Base-by-base conservation (phyloP, 2,797 vertebrate genomes). In the Phoebastria nigripes region DNA sequence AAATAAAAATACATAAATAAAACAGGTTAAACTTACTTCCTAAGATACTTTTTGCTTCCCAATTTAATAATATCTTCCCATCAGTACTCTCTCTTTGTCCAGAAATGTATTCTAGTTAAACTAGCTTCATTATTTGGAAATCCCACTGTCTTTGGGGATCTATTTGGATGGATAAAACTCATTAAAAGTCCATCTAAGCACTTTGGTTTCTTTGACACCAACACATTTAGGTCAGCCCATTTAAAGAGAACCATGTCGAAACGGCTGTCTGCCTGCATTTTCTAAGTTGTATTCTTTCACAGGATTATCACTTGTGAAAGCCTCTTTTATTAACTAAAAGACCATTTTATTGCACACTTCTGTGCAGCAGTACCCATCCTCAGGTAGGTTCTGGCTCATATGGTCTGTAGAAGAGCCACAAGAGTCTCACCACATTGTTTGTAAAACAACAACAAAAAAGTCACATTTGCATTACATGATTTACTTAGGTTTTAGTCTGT, bases 31-130 rank as follows among this genome's bases (percentile, higher is more conserved):
- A 62, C 13, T 46, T 67, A 56, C 25, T 87, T 85, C 11, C 39
- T 59, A 14, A 24, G 13, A 25, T 33, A 42, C 17, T 84, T 9
- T 20, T 52, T 15, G 3, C 8, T 66, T 82, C 39, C 17, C 8
- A 59, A 3, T 85, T 59, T 72, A 87, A 81, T 83, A 89, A 28
- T 69, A 58, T 24, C 83, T 95, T 94, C 29, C 5, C 25, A 49
- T 72, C 24, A 66, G 13, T 72, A 39, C 5, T 74, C 6, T 19
- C 12, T 44, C 8, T 44, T 70, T 58, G 15, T 42, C 31, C 73
- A 55, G 63, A 85, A 91, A 63, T 25, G 15, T 46, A 41, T 72
- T 61, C 1, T 5, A 72, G 12, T 74, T 82, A 94, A 94, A 65
- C 2, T 58, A 76, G 7, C 5, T 90, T 49, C 8, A 66, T n/a